A percentile compares a stretch with the other conserved stretches of the same genome.
These are phyloP conservation scores for Brachylomia viminalis DNA, from an alignment of 2,888 invertebrate species.

Conservation along the genomic window DNA sequence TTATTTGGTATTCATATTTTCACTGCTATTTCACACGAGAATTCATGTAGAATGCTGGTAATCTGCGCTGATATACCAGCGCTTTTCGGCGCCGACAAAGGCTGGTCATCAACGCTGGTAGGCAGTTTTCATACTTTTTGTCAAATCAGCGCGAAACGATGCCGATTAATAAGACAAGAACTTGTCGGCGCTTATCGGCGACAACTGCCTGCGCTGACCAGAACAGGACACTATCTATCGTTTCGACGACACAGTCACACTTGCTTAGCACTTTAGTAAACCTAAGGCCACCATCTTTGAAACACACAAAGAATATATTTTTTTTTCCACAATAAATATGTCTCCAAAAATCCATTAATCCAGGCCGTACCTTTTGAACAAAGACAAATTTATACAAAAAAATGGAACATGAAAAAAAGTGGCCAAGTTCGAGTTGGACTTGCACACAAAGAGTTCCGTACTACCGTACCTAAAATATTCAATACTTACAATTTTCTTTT, in stretches of 20 bases:
- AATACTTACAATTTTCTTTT: not conserved
- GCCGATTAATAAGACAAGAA: too few species aligned
- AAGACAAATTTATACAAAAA: constrained; percentile 22
- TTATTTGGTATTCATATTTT: too few species aligned
- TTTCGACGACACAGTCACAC: not conserved
- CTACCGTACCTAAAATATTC: not conserved
- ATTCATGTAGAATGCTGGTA: too few species aligned
- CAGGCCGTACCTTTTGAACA: constrained; percentile 7
- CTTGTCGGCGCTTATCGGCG: too few species aligned
- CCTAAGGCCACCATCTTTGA: not conserved
- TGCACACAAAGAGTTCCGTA: not conserved
- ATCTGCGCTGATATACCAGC: too few species aligned
- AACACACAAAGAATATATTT: not conserved
- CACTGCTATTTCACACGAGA: too few species aligned
- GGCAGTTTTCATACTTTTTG: too few species aligned
- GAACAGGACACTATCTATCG: not conserved
- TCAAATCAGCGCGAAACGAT: too few species aligned
- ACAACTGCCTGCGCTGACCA: too few species aligned
- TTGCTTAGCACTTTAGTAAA: not conserved
- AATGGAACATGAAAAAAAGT: constrained; percentile 19
- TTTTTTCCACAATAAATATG: not conserved
- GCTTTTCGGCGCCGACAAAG: too few species aligned
- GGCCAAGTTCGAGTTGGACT: not conserved
- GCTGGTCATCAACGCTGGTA: too few species aligned
- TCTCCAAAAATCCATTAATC: constrained; percentile 20